A percentile compares a stretch with the other conserved stretches of the same genome.
Evolutionary conservation across 2,113 vertebrate species (phyloP).

Genomic region (Platycercus adscitus): DNA sequence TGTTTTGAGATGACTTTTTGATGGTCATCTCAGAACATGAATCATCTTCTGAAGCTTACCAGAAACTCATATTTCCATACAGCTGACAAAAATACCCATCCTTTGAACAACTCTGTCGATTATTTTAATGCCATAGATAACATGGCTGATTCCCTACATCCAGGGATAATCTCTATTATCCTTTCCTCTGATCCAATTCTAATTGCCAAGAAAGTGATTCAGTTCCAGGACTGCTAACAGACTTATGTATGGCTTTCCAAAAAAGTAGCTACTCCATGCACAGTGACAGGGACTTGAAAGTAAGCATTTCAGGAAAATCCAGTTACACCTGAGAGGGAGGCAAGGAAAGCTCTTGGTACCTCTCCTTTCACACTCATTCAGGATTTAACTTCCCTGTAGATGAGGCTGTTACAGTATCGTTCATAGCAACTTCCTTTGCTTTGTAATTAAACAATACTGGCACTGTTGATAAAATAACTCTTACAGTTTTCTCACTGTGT

Average conservation of each 20-base stretch:
- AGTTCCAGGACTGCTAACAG: not conserved
- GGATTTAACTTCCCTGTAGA: not conserved
- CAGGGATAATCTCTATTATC: not conserved
- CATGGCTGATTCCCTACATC: not conserved
- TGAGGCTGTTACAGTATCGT: not conserved
- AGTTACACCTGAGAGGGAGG: not conserved
- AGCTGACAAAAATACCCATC: not conserved
- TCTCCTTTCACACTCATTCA: not conserved
- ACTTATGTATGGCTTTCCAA: not conserved
- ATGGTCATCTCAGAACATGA: not conserved
- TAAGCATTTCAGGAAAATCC: not conserved
- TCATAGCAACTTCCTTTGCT: not conserved
- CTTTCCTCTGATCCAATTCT: not conserved
- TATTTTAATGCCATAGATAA: not conserved
- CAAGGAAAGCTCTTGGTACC: conserved; percentile 48
- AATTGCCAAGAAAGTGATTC: not conserved
- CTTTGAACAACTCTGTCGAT: not conserved
- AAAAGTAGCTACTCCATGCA: not conserved
- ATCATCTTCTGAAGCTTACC: not conserved
- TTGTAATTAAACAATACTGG: not conserved
- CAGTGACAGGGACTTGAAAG: not conserved
- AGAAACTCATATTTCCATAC: not conserved
- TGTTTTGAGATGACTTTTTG: not conserved
- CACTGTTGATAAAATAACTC: not conserved
- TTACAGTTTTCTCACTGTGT: not conserved